Base-by-base conservation (phyloP, 2,888 invertebrate species). In the Diarsia mendica region DNA sequence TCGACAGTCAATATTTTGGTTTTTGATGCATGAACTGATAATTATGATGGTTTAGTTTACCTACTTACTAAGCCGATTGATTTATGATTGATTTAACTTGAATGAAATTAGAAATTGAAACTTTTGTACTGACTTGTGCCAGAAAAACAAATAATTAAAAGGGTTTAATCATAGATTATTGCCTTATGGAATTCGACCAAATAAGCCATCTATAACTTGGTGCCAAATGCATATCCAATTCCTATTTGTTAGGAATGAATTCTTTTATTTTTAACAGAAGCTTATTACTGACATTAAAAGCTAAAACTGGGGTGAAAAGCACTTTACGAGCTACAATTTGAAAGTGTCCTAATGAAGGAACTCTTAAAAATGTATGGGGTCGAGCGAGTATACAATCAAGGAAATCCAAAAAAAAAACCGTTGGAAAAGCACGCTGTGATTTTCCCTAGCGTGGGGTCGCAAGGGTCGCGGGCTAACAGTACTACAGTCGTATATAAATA, bases 401-500 rank as follows among this genome's bases (percentile, higher is more conserved):
- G 18, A 58, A 58, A 80, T 13, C 53, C 69, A 63, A 79, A 81
- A 72, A 83, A 82, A 80, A 79, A 75, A 51, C 23, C 11, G 33
- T 68, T 68, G 44, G 44, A 69, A 82, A 76, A 60, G 55, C 28
- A 74, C 49, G 51, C 75, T 81, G 79, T 84, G 85, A 84, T 87
- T 88, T 88, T 75, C 76, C 84, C 77, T 72, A 49, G 55, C 49
- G 66, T 66, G 76, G 77, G 83, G 76, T 84, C 68, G 77, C 70
- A 79, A 77, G 78, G 82, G 82, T 82, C 65, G 79, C 48, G 75
- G 72, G 84, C 78, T 83, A 73, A 70, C 77, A 63, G 51, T 68
- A 63, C 66, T 64, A 53, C 51, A 58, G 58, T 23, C 23, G 61
- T 86, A 90, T 86, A 90, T 90, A 89, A 87, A 90, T 85, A 85